These are phyloP conservation scores for Lepisosteus osseus DNA, from an alignment of 2,113 vertebrate species.

Conservation along the genomic window DNA sequence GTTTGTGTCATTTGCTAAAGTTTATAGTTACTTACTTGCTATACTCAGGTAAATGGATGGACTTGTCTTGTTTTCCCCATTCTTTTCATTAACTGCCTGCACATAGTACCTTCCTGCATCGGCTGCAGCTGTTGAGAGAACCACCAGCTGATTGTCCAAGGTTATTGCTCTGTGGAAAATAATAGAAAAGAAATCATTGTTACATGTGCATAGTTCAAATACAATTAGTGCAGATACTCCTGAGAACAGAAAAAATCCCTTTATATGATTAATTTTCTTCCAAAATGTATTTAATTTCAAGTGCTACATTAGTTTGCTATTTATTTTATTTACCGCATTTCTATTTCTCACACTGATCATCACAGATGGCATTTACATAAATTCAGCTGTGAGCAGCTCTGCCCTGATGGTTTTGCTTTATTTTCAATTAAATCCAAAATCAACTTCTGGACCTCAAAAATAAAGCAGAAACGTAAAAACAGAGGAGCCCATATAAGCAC, in stretches of 20 bases:
- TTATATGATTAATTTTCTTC: too few species aligned
- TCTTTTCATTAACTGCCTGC: slow-evolving; percentile 84
- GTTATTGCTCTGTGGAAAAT: slow-evolving; percentile 75
- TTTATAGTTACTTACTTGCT: slow-evolving; percentile 61
- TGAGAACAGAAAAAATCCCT: background rate
- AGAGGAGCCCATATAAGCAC: too few species aligned
- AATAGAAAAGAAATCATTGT: slow-evolving; percentile 30
- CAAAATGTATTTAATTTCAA: too few species aligned
- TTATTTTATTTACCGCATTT: background rate
- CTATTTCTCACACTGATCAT: background rate
- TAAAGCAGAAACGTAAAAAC: too few species aligned
- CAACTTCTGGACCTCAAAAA: too few species aligned
- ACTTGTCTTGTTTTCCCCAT: slow-evolving; percentile 83
- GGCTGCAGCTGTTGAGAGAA: slow-evolving; percentile 59
- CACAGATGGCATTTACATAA: background rate
- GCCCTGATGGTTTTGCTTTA: too few species aligned
- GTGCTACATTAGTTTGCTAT: background rate
- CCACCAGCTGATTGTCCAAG: slow-evolving; percentile 83
- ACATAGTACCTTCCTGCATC: slow-evolving; percentile 80
- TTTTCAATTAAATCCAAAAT: too few species aligned
- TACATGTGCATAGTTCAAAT: slow-evolving; percentile 21
- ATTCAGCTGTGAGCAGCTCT: too few species aligned
- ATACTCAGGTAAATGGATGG: slow-evolving; percentile 70
- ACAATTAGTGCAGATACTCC: slow-evolving; percentile 19
- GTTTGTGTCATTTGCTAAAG: slow-evolving; percentile 21